Percentiles rank a stretch among this genome's conserved stretches.
phyloP scores from a whole-genome alignment of 2,113 vertebrate genomes.

The Brachyistius frenatus region DNA sequence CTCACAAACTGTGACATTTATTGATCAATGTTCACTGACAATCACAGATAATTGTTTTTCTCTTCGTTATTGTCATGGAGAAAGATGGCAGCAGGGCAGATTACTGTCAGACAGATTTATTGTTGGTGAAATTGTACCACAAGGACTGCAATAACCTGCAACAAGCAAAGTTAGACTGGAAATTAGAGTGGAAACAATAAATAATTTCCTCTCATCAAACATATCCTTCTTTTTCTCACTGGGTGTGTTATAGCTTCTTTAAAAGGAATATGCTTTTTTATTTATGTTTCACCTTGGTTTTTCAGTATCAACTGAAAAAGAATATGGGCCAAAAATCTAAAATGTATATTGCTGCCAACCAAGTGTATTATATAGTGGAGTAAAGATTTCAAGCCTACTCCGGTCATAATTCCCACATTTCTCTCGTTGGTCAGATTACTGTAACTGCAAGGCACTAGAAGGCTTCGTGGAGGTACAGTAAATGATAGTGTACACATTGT shows the following conservation, averaged over 20 bases:
- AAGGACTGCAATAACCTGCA: conserved; percentile 5
- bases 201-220: background rate
- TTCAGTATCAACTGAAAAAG: too few species aligned
- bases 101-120: background rate
- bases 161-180: background rate
- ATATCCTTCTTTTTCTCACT: too few species aligned
- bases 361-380: too few species aligned
- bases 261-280: too few species aligned
- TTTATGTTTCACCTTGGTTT: too few species aligned
- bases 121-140: conserved; percentile 2
- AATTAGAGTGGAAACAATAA: background rate
- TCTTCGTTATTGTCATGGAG: conserved; percentile 1
- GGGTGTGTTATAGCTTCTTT: too few species aligned
- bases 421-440: background rate
- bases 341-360: too few species aligned
- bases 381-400: too few species aligned
- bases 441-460: background rate
- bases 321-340: too few species aligned
- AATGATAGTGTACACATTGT: background rate
- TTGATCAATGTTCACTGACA: background rate
- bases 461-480: too few species aligned
- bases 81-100: background rate
- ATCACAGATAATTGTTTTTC: background rate
- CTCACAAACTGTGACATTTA: background rate
- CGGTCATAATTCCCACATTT: too few species aligned